phyloP scores from a whole-genome alignment of 2,113 vertebrate genomes.

The Amphiprion ocellaris region DNA sequence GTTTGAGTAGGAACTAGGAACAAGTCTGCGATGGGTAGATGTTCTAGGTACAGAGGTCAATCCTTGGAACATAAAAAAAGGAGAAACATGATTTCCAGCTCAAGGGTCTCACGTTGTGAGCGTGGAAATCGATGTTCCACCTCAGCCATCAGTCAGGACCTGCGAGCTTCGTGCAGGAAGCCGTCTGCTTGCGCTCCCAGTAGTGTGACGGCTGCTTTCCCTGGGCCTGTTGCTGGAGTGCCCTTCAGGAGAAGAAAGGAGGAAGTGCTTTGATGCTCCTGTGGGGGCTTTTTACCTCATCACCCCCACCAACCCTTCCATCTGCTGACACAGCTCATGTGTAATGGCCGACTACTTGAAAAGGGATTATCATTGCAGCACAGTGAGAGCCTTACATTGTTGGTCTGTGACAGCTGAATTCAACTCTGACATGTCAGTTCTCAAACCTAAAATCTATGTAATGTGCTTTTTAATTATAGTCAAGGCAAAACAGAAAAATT shows the following conservation, averaged over 20 bases:
- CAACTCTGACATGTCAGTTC: too few relatives aligned
- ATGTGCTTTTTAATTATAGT: too few relatives aligned
- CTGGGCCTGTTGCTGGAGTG: background rate
- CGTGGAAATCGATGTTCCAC: constrained; percentile 57
- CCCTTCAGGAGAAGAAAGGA: constrained; percentile 24
- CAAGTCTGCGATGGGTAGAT: background rate
- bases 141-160: constrained; percentile 35
- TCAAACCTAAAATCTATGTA: too few relatives aligned
- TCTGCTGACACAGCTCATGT: background rate
- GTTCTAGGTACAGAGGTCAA: constrained; percentile 7
- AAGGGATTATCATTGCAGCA: too few relatives aligned
- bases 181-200: constrained; percentile 27
- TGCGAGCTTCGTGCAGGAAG: constrained; percentile 46
- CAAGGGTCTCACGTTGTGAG: constrained; percentile 7
- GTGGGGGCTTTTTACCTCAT: constrained; percentile 21
- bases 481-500: too few relatives aligned
- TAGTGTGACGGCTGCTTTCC: constrained; percentile 40
- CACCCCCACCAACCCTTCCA: background rate
- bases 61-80: background rate
- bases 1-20: background rate
- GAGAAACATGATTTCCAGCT: background rate
- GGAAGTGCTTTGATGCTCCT: constrained; percentile 51
- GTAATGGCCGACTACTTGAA: too few relatives aligned
- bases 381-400: too few relatives aligned
- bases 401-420: too few relatives aligned